Evolutionary conservation across 2,113 vertebrate species (phyloP).

Genomic region (Baryphthengus martii): DNA sequence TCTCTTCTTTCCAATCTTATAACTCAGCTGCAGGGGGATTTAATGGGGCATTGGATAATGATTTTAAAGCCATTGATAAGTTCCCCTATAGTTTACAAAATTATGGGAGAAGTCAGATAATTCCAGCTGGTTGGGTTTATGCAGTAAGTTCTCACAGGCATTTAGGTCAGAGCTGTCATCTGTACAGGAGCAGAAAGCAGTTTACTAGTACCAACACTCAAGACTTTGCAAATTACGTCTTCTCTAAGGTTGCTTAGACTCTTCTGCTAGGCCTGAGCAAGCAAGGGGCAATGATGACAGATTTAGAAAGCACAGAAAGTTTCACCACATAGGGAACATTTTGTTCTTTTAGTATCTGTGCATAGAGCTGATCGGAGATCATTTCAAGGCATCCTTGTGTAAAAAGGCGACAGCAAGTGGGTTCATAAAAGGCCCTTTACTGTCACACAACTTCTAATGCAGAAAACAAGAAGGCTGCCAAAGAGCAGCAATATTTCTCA

Average conservation of each 20-base stretch:
- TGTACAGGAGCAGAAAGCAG: not conserved
- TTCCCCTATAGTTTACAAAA: not conserved
- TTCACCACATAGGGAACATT: not conserved
- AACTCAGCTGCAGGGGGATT: not conserved
- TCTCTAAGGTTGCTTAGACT: not conserved
- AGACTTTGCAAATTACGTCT: not conserved
- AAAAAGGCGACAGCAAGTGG: constrained; percentile 46
- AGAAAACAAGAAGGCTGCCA: constrained; percentile 33
- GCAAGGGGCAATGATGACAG: not conserved
- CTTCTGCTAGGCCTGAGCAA: not conserved
- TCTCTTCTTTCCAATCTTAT: not conserved
- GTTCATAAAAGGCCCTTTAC: constrained; percentile 35
- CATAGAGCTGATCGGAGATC: not conserved
- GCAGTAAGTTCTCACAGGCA: not conserved
- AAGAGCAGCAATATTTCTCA: constrained; percentile 39
- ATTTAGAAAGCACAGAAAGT: not conserved
- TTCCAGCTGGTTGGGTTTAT: not conserved
- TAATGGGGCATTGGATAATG: not conserved
- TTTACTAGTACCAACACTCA: not conserved
- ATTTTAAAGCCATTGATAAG: constrained; percentile 11
- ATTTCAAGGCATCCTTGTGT: constrained; percentile 19
- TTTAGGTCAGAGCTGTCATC: not conserved
- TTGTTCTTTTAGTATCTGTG: not conserved
- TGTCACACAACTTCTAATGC: constrained; percentile 39
- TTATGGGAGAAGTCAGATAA: not conserved